These are phyloP conservation scores for Synanceia verrucosa DNA, from an alignment of 2,797 vertebrate species.

Conservation along the genomic window DNA sequence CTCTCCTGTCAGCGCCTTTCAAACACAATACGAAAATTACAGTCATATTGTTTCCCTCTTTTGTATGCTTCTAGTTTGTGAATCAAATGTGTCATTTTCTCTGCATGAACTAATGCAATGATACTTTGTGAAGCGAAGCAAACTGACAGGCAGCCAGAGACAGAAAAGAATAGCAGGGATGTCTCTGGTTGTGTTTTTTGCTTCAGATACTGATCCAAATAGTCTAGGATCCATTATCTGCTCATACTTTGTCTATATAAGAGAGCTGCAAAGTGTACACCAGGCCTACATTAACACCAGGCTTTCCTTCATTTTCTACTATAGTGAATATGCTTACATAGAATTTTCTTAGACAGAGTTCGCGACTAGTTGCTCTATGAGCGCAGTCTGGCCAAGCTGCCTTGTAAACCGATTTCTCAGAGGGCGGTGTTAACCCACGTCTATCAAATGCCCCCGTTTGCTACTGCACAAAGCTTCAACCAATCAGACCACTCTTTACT, in stretches of 20 bases:
- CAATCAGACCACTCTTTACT: too few species aligned
- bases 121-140: slow-evolving; percentile 32
- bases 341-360: background rate
- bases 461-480: too few species aligned
- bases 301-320: background rate
- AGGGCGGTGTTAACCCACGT: too few species aligned
- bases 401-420: too few species aligned
- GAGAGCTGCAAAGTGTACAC: background rate
- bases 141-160: slow-evolving; percentile 35
- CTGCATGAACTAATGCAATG: slow-evolving; percentile 39
- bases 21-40: slow-evolving; percentile 26
- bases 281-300: background rate
- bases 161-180: background rate
- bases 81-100: slow-evolving; percentile 56
- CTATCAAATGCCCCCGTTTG: too few species aligned
- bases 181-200: background rate
- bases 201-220: background rate
- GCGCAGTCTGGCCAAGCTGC: too few species aligned
- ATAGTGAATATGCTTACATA: background rate
- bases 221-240: background rate
- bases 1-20: slow-evolving; percentile 25
- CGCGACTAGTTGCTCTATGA: too few species aligned
- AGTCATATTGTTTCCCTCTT: slow-evolving; percentile 38
- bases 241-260: background rate
- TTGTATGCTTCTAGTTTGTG: slow-evolving; percentile 33